Base-by-base conservation (phyloP, 1,140 invertebrate species). In the Batillaria attramentaria region DNA sequence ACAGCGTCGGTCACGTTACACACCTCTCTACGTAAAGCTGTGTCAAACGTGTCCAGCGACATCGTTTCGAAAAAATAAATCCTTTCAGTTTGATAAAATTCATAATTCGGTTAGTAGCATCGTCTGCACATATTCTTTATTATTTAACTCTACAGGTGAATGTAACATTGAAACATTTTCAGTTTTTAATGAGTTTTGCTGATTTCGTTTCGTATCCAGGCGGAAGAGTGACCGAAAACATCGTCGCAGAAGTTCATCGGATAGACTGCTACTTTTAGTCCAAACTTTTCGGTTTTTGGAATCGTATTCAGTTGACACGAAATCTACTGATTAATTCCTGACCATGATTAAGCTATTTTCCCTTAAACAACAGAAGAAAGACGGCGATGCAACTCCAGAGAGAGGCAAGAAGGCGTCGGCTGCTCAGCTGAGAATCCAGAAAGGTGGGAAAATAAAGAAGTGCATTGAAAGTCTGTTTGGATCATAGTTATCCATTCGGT, bases 311-410 rank as follows among this genome's bases (percentile, higher is more conserved):
- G 10, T 16, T n/a, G 6, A 66, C n/a, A 68, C n/a, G 31, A 65
- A 54, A 46, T 57, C 68, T n/a, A n/a, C n/a, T n/a, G n/a, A n/a
- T n/a, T n/a, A n/a, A n/a, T n/a, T n/a, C n/a, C n/a, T 42, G 50
- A 90, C 60, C 74, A 98, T 99, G 97, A 98, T 99, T 91, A 98
- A 98, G 94, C 94, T 99, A 92, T 99, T 98, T 94, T 97, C 97
- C 75, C 93, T 98, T 87, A 99, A 98, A 93, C 96, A 98, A 93
- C 96, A 98, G 92, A 97, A 98, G 93, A 98, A 98, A 93, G 97
- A 98, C 94, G 97, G 97, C 84, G 96, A 95, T 42, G 87, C 84
- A 88, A 94, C 94, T 76, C 94, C 83, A 39, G 85, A 92, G 93
- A 82, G 83, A 79, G 94, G 81, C 94, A 93, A 86, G 80, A 96